These are phyloP conservation scores for Sinotaia quadrata DNA, from an alignment of 2,888 invertebrate species.

Conservation along the genomic window DNA sequence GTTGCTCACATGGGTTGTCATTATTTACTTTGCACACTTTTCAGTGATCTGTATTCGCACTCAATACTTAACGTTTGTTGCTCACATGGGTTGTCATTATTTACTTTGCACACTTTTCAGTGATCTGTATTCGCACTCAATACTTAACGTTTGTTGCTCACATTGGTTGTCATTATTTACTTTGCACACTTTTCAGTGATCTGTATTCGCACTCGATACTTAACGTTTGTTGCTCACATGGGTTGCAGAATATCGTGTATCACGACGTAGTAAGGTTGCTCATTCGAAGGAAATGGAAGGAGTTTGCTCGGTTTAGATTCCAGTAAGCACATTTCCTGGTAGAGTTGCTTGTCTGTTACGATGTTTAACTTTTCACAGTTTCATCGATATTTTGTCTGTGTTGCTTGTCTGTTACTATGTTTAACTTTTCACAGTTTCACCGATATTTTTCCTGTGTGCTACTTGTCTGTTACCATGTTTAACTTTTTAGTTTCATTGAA, in stretches of 20 bases:
- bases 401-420: too few species aligned
- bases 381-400: too few species aligned
- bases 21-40: background rate
- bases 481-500: too few species aligned
- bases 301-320: constrained; percentile 54
- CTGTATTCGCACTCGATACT: background rate
- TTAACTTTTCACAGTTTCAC: too few species aligned
- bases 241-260: constrained; percentile 53
- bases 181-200: background rate
- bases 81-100: background rate
- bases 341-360: too few species aligned
- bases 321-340: constrained; percentile 50
- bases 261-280: constrained; percentile 59
- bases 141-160: background rate
- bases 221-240: too few species aligned
- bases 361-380: too few species aligned
- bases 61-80: background rate
- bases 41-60: background rate
- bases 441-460: too few species aligned
- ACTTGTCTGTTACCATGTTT: too few species aligned
- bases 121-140: background rate
- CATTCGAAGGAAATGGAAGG: constrained; percentile 61
- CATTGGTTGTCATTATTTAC: background rate
- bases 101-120: background rate
- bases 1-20: background rate